Evolutionary conservation across 2,113 vertebrate species (phyloP).

Genomic region (Pterocles gutturalis): DNA sequence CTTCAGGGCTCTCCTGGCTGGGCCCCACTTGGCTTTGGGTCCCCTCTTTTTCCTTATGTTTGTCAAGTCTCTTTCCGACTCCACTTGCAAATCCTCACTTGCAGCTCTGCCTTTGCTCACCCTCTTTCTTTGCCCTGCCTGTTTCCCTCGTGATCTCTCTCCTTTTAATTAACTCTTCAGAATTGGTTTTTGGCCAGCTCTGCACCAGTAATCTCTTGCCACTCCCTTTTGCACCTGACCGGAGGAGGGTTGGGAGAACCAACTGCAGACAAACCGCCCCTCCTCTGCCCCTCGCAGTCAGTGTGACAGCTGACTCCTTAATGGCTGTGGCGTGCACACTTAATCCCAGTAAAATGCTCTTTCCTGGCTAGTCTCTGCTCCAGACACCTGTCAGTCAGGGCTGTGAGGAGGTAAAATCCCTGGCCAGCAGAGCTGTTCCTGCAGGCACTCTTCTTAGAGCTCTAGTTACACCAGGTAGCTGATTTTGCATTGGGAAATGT

Average conservation of each 20-base stretch:
- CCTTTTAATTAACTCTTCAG: constrained; percentile 49
- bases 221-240: constrained; percentile 65
- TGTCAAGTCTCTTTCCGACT: constrained; percentile 2
- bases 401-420: constrained; percentile 20
- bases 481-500: not conserved
- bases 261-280: not conserved
- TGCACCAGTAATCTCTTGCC: constrained; percentile 44
- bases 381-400: constrained; percentile 58
- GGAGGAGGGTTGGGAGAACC: constrained; percentile 28
- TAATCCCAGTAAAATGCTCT: constrained; percentile 66
- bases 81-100: not conserved
- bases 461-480: constrained; percentile 32
- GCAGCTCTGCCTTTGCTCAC: constrained; percentile 14
- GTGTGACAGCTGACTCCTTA: constrained; percentile 46
- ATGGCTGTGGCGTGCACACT: constrained; percentile 48
- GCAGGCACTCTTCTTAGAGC: not conserved
- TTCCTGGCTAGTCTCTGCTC: constrained; percentile 35
- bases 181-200: constrained; percentile 54
- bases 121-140: constrained; percentile 28
- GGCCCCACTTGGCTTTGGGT: not conserved
- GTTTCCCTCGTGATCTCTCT: constrained; percentile 48
- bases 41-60: not conserved
- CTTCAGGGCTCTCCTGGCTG: constrained; percentile 1
- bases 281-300: constrained; percentile 35
- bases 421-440: not conserved